These are phyloP conservation scores for Antheraea pernyi DNA, from an alignment of 1,140 invertebrate species.

Conservation along the genomic window DNA sequence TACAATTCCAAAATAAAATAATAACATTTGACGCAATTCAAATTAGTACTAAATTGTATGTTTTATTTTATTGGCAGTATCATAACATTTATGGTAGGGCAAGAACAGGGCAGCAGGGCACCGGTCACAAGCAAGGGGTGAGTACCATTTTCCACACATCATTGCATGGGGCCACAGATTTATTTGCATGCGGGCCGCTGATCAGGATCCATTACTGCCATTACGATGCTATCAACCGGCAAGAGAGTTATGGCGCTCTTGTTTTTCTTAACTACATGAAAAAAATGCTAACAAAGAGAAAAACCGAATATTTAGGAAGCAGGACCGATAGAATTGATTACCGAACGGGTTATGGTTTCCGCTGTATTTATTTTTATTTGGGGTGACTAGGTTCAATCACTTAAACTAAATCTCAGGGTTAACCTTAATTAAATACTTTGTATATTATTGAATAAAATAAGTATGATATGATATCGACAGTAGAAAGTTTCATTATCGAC, in stretches of 20 bases:
- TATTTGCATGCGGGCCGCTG: constrained; percentile 79
- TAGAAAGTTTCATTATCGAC: too few species aligned
- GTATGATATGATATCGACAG: too few species aligned
- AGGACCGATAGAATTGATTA: constrained; percentile 38
- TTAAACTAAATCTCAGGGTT: neutral
- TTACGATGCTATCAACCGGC: constrained; percentile 71
- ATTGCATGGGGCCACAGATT: constrained; percentile 77
- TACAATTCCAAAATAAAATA: neutral
- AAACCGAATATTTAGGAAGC: constrained; percentile 50
- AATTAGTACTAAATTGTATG: constrained; percentile 16
- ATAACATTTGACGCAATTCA: neutral
- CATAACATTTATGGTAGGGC: constrained; percentile 4
- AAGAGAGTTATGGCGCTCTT: constrained; percentile 73
- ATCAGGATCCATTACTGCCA: constrained; percentile 78
- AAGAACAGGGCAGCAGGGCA: constrained; percentile 26
- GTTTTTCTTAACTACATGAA: constrained; percentile 69
- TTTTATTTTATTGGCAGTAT: constrained; percentile 35
- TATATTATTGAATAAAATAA: neutral
- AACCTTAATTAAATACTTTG: constrained; percentile 1
- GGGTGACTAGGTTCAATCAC: neutral
- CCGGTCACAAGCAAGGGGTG: constrained; percentile 43
- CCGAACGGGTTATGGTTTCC: constrained; percentile 68
- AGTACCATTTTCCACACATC: constrained; percentile 76
- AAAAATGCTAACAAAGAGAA: constrained; percentile 57
- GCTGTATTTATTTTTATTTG: constrained; percentile 57